A percentile compares a stretch with the other conserved stretches of the same genome.
phyloP scores from a whole-genome alignment of 2,113 vertebrate species.

The Calonectris borealis region DNA sequence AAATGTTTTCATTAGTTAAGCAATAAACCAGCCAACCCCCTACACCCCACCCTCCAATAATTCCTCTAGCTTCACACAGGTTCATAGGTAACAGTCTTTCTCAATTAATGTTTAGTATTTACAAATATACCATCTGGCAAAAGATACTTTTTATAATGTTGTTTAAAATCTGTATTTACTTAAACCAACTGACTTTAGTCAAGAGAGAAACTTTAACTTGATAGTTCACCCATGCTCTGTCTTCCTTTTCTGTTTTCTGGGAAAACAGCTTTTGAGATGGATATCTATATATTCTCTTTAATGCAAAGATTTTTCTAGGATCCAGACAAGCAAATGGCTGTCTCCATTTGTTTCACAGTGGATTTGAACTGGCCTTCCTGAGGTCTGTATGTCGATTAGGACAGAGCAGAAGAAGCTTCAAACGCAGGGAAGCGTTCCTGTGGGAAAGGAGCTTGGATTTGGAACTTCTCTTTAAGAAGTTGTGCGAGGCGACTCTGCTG shows the following conservation, averaged over 20 bases:
- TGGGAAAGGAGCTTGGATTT: neutral
- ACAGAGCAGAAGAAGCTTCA: neutral
- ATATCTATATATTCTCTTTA: neutral
- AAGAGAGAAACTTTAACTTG: neutral
- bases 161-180: neutral
- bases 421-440: too few relatives aligned
- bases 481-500: accelerated
- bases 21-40: conserved; percentile 1
- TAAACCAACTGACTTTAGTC: neutral
- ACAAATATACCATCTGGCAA: neutral
- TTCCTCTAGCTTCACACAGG: neutral
- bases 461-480: neutral
- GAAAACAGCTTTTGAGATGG: neutral
- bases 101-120: neutral
- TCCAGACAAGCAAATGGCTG: neutral
- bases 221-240: neutral
- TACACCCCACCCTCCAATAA: neutral
- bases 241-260: neutral
- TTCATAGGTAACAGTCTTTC: neutral
- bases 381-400: neutral
- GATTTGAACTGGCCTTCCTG: neutral
- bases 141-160: neutral
- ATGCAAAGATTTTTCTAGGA: neutral
- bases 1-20: conserved; percentile 49
- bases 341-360: neutral